Conservation (phyloP, 2,888 invertebrate genomes). For the Dichetophora obliterata region DNA sequence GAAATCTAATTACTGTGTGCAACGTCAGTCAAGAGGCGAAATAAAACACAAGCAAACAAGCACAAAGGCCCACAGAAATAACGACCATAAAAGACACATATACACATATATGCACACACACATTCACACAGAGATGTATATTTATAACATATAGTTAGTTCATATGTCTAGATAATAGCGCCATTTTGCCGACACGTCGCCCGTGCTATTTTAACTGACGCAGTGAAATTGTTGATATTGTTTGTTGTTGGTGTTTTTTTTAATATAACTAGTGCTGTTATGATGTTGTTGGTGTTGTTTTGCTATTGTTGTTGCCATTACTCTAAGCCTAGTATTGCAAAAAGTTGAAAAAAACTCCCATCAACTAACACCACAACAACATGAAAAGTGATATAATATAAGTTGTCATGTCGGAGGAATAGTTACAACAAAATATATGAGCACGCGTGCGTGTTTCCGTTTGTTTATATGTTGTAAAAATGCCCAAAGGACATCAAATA, state of each 20-base stretch:
- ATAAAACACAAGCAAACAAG: not conserved
- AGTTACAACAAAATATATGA: not conserved
- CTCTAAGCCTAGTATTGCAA: constrained; percentile 1
- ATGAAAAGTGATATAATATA: constrained; percentile 11
- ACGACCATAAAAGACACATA: not conserved
- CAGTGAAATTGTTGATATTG: constrained; percentile 57
- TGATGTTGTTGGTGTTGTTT: not conserved
- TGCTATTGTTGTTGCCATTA: constrained; percentile 4
- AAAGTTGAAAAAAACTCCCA: not conserved
- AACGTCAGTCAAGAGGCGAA: constrained; percentile 41
- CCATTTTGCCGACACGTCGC: constrained; percentile 26
- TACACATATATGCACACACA: constrained; percentile 1
- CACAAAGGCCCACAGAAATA: not conserved
- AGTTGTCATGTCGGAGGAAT: constrained; percentile 29
- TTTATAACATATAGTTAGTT: not conserved
- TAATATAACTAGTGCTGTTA: constrained; percentile 13
- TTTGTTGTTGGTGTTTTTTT: constrained; percentile 11
- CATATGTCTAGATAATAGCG: constrained; percentile 17
- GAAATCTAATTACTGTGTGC: constrained; percentile 61
- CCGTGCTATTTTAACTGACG: constrained; percentile 28
- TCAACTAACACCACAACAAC: constrained; percentile 28
- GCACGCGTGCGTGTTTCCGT: not conserved
- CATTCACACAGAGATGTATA: constrained; percentile 13
- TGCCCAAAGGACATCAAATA: constrained; percentile 19
- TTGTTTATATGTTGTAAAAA: not conserved